A percentile compares a stretch with the other conserved stretches of the same genome.
phyloP scores from a whole-genome alignment of 2,888 invertebrate genomes.

The Limnephilus lunatus region DNA sequence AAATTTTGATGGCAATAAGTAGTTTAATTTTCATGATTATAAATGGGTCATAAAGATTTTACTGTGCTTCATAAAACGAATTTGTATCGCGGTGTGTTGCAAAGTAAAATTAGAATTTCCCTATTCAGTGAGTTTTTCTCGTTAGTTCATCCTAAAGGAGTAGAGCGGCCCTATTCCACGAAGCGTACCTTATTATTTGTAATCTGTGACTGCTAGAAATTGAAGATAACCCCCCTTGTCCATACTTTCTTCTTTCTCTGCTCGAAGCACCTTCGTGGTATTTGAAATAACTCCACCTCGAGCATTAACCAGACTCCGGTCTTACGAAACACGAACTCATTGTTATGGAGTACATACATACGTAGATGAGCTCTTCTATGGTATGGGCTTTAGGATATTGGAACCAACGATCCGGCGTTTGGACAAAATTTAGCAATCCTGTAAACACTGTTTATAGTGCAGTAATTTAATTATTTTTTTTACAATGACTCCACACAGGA shows the following conservation, averaged over 20 bases:
- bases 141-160: background rate
- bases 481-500: too few relatives aligned
- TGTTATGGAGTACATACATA: background rate
- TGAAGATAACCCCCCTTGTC: background rate
- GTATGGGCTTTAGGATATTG: background rate
- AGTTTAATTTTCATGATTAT: background rate
- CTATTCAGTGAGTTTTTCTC: conserved; percentile 16
- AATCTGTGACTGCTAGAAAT: conserved; percentile 14
- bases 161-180: conserved; percentile 11
- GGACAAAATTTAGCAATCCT: background rate
- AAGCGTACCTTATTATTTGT: conserved; percentile 47
- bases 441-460: too few relatives aligned
- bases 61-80: background rate
- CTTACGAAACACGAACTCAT: background rate
- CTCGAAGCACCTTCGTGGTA: conserved; percentile 5
- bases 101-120: background rate
- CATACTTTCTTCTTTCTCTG: conserved; percentile 16
- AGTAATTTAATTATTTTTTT: too few relatives aligned
- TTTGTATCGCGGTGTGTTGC: background rate
- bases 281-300: conserved; percentile 47
- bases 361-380: background rate
- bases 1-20: background rate
- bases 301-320: conserved; percentile 12
- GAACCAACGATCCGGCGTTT: background rate
- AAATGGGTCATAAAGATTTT: background rate